Evolutionary conservation across 2,797 vertebrate species (phyloP).

Genomic region (Enteromius viviparus): DNA sequence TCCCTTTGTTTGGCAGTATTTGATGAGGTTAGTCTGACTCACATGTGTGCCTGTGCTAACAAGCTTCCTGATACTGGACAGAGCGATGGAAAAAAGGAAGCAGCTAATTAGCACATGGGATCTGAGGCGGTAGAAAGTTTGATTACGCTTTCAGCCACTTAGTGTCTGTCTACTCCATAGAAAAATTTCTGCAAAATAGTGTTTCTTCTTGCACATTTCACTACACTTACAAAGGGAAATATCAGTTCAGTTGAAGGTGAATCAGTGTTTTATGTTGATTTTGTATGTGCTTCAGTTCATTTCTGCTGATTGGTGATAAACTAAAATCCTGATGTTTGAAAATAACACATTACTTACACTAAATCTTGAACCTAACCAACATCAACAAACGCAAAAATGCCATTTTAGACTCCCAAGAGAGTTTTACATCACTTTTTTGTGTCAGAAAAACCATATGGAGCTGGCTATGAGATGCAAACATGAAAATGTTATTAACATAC

Average conservation of each 20-base stretch:
- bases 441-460: not conserved
- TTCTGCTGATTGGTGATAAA: not conserved
- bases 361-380: not conserved
- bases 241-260: not conserved
- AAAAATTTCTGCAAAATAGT: not conserved
- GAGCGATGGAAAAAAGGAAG: not conserved
- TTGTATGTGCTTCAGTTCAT: not conserved
- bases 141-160: not conserved
- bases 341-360: not conserved
- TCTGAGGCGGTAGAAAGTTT: not conserved
- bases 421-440: not conserved
- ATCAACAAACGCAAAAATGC: not conserved
- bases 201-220: not conserved
- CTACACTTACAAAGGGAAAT: not conserved
- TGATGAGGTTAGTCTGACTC: slow-evolving; percentile 17
- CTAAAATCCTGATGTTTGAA: not conserved
- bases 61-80: slow-evolving; percentile 42
- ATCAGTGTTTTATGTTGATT: not conserved
- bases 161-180: not conserved
- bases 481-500: too few relatives aligned
- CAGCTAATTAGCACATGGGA: slow-evolving; percentile 11
- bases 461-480: not conserved
- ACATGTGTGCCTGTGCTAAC: slow-evolving; percentile 24
- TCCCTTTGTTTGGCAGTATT: slow-evolving; percentile 23
- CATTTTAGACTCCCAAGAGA: not conserved